phyloP scores from a whole-genome alignment of 2,888 invertebrate genomes.

The Latrodectus elegans region DNA sequence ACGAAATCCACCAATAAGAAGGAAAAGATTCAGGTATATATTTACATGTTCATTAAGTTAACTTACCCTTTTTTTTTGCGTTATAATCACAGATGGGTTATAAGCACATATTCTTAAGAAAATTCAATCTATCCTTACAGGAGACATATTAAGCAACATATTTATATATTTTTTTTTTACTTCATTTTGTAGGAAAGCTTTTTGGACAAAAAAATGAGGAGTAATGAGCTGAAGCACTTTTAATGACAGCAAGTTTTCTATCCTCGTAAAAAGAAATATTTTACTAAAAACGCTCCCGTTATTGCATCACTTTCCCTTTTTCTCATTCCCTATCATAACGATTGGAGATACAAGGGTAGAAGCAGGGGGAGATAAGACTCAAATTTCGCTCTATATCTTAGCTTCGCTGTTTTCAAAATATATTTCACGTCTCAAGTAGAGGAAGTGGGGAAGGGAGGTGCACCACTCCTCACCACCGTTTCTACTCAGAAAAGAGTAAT shows the following conservation, averaged over 20 bases:
- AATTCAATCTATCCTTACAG: no score
- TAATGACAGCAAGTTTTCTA: neutral
- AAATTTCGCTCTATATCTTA: neutral
- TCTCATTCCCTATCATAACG: neutral
- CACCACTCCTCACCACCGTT: constrained; percentile 7
- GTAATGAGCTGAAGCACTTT: neutral
- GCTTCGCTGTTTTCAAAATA: constrained; percentile 23
- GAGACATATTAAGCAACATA: no score
- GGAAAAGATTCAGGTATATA: no score
- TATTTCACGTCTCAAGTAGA: constrained; percentile 42
- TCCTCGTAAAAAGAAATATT: neutral
- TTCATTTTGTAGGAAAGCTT: no score
- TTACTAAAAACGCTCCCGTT: neutral
- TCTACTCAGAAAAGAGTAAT: constrained; percentile 11
- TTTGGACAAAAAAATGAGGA: neutral
- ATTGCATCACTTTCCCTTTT: neutral
- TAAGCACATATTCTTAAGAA: no score
- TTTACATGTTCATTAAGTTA: no score
- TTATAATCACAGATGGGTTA: no score
- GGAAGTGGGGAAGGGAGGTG: constrained; percentile 10
- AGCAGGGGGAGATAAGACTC: neutral
- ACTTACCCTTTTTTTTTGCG: no score
- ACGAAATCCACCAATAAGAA: no score
- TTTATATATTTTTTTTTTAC: no score
- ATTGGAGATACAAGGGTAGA: neutral